A percentile compares a stretch with the other conserved stretches of the same genome.
Evolutionary conservation across 2,797 vertebrate species (phyloP).

Genomic region (Eupleurogrammus muticus): DNA sequence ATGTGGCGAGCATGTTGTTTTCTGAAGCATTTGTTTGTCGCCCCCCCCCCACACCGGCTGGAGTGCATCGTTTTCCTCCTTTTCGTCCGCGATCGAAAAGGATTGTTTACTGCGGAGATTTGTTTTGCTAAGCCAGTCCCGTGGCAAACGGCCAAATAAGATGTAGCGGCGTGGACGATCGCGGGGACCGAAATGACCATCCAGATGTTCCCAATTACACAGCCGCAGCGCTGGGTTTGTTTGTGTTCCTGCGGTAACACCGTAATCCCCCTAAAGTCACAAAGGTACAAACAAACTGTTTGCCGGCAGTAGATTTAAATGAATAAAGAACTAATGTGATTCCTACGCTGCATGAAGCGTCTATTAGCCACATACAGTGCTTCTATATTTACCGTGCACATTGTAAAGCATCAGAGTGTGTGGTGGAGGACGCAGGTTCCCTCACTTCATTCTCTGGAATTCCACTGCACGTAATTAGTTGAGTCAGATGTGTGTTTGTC

Average conservation of each 20-base stretch:
- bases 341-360: conserved; percentile 35
- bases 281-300: conserved; percentile 43
- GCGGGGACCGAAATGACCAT: conserved; percentile 52
- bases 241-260: conserved; percentile 58
- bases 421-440: conserved; percentile 10
- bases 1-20: neutral
- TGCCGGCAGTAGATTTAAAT: conserved; percentile 47
- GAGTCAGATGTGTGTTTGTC: conserved; percentile 20
- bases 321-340: conserved; percentile 38
- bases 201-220: conserved; percentile 75
- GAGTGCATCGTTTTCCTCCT: conserved; percentile 9
- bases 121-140: conserved; percentile 27
- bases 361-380: conserved; percentile 24
- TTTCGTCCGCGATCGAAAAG: conserved; percentile 15
- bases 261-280: conserved; percentile 42
- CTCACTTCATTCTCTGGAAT: conserved; percentile 13
- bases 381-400: conserved; percentile 30
- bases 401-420: conserved; percentile 10
- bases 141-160: conserved; percentile 50
- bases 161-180: conserved; percentile 50
- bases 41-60: conserved; percentile 7
- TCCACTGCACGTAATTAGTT: conserved; percentile 24
- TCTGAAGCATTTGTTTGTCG: conserved; percentile 3
- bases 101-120: conserved; percentile 51
- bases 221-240: conserved; percentile 52